phyloP scores from a whole-genome alignment of 1,140 invertebrate species.

The Pseudoatta argentina region DNA sequence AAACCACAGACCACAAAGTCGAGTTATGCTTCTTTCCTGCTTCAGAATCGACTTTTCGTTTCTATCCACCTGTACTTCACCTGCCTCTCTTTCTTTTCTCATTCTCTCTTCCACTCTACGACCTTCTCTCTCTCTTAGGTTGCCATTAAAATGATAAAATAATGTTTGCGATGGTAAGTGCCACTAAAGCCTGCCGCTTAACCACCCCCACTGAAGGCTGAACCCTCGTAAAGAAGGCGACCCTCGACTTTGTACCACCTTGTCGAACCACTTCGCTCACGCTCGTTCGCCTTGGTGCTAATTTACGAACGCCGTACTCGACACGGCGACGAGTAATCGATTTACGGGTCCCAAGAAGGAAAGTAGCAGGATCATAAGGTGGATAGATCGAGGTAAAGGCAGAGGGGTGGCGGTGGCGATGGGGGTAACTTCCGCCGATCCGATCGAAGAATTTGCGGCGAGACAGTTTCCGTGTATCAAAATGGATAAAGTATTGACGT shows the following conservation, averaged over 20 bases:
- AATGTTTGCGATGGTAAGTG: slow-evolving; percentile 85
- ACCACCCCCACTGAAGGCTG: slow-evolving; percentile 68
- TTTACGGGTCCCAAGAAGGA: slow-evolving; percentile 66
- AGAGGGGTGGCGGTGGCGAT: neutral
- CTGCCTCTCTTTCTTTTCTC: slow-evolving; percentile 36
- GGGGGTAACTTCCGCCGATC: neutral
- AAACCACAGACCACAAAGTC: slow-evolving; percentile 75
- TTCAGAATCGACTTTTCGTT: slow-evolving; percentile 62
- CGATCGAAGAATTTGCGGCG: slow-evolving; percentile 48
- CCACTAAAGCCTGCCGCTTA: slow-evolving; percentile 80
- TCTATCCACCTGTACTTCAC: slow-evolving; percentile 50
- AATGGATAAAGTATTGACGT: slow-evolving; percentile 52
- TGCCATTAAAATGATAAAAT: slow-evolving; percentile 86
- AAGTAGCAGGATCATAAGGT: slow-evolving; percentile 60
- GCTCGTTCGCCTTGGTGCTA: slow-evolving; percentile 74
- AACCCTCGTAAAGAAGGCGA: slow-evolving; percentile 75
- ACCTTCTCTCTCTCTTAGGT: slow-evolving; percentile 46
- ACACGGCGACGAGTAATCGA: slow-evolving; percentile 76
- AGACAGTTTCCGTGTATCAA: slow-evolving; percentile 12
- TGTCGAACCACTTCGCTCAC: slow-evolving; percentile 76
- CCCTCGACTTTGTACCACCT: slow-evolving; percentile 77
- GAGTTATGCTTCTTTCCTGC: slow-evolving; percentile 73
- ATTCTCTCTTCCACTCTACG: neutral
- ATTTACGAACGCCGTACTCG: slow-evolving; percentile 76
- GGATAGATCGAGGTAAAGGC: slow-evolving; percentile 54